Conservation (phyloP, 2,113 vertebrate genomes). For the Xiphophorus maculatus region DNA sequence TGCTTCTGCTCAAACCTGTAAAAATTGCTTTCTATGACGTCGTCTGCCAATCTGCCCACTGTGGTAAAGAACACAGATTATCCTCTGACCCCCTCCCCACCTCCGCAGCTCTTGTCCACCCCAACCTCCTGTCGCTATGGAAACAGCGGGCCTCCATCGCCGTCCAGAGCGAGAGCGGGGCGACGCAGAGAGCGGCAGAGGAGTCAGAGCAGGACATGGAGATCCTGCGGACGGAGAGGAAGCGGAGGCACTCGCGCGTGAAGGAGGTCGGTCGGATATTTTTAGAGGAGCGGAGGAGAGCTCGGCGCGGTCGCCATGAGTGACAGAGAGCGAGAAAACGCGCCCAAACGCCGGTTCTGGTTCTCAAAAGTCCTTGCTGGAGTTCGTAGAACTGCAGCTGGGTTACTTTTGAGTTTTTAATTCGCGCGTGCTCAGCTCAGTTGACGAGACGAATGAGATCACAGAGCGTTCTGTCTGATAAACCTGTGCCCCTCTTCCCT, state of each 20-base stretch:
- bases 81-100: slow-evolving; percentile 1
- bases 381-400: neutral
- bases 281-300: neutral
- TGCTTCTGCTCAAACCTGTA: neutral
- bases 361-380: neutral
- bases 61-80: neutral
- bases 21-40: too few relatives aligned
- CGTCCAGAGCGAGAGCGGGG: neutral
- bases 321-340: neutral
- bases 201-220: slow-evolving; percentile 54
- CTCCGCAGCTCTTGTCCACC: slow-evolving; percentile 57
- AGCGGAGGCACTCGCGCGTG: slow-evolving; percentile 47
- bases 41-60: too few relatives aligned
- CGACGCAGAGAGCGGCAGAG: slow-evolving; percentile 3
- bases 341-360: neutral
- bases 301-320: neutral
- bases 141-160: slow-evolving; percentile 49
- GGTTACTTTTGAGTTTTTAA: neutral
- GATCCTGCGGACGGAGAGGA: slow-evolving; percentile 53
- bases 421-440: slow-evolving; percentile 31
- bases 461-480: slow-evolving; percentile 28
- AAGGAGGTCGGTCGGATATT: slow-evolving; percentile 58
- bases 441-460: slow-evolving; percentile 10
- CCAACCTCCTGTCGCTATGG: slow-evolving; percentile 69
- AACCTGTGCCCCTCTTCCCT: slow-evolving; percentile 21